Evolutionary conservation across 2,113 vertebrate species (phyloP), one percentile per base, ranked within the genome.

Genomic region (Semnornis frantzii): DNA sequence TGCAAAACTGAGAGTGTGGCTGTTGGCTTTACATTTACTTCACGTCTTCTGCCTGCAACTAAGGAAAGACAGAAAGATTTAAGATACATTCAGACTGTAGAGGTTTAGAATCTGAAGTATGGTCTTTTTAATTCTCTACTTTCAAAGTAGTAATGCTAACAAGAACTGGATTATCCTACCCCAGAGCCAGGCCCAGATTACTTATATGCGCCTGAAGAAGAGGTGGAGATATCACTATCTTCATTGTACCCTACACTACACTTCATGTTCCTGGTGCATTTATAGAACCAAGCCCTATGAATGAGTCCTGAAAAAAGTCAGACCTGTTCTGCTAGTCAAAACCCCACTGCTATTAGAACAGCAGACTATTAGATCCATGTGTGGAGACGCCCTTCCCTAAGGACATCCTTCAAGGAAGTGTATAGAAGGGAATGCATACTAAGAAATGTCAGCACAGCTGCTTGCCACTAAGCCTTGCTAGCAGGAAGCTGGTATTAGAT

Each of bases 1-100:
- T 85, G 57, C 57, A 60, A 73, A 91, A 65, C 72, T 52, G 52
- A 69, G 33, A 77, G 72, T 1, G 8, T 58, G 54, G 65, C n/a
- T 80, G 60, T n/a, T 93, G 87, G 72, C 75, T 65, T 89, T 92
- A 58, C 54, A 10, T 95, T 81, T 82, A 42, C 70, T 94, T 85
- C 44, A 63, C 15, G 17, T 68, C 37, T 93, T 82, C 69, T 81
- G 69, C 37, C 37, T 87, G 28, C 42, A 85, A 87, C 60, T 86
- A 58, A 1, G 2, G 18, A 85, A 89, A 80, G 82, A 66, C 33
- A 89, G 55, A 66, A 91, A 58, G 68, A 71, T 10, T 57, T 77
- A 86, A 84, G 46, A 68, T 34, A 52, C 37, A 48, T 77, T 55
- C 57, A 74, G 44, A 64, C 42, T 14, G 13, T 9, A 85, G 52